These are phyloP conservation scores for Galemys pyrenaicus DNA, from an alignment of 2,113 vertebrate genomes.

Conservation along the genomic window DNA sequence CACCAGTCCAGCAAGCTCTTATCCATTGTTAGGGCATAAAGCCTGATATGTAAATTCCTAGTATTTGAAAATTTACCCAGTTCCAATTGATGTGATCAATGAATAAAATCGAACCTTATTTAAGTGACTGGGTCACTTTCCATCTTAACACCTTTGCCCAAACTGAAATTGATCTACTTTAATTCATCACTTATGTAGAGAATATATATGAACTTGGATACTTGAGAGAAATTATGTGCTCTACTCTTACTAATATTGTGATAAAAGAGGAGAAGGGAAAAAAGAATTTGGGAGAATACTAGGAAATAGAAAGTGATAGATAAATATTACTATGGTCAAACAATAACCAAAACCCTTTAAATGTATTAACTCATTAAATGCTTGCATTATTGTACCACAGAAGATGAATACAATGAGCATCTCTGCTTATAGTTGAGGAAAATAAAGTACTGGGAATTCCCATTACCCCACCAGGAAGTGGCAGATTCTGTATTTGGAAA, in stretches of 20 bases:
- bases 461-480: neutral
- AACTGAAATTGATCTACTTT: neutral
- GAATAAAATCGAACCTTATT: neutral
- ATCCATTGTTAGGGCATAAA: neutral
- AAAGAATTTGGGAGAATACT: neutral
- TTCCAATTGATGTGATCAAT: neutral
- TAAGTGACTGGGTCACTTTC: neutral
- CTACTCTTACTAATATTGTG: neutral
- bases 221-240: neutral
- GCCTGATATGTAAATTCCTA: neutral
- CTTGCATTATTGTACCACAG: neutral
- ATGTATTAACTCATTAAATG: neutral
- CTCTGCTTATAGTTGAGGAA: neutral
- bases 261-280: neutral
- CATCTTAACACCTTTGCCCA: neutral
- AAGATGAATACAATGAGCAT: neutral
- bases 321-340: neutral
- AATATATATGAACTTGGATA: neutral
- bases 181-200: neutral
- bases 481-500: neutral
- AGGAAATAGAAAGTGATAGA: neutral
- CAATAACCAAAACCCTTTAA: neutral
- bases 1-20: neutral
- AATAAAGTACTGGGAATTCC: neutral
- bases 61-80: neutral